Base-by-base conservation (phyloP, 2,797 vertebrate species). In the Agapornis canus region DNA sequence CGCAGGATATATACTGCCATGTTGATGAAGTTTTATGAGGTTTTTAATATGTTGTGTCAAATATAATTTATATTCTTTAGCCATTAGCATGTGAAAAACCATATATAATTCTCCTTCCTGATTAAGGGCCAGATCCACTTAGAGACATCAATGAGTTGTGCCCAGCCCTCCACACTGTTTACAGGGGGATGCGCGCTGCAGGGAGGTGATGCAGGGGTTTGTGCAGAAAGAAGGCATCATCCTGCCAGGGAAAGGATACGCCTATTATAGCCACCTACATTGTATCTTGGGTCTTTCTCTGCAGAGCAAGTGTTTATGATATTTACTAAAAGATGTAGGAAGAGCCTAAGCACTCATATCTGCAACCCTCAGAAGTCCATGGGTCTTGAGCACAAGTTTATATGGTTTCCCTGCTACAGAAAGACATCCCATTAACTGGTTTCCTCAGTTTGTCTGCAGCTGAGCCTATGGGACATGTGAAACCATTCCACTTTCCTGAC, bases 11-110 rank as follows among this genome's bases (percentile, higher is more conserved):
- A 48, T 90, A 89, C 73, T 93, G 71, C 39, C 59, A 59, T 4
- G 13, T 10, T 94, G 76, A 82, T 80, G 56, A 93, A 92, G 42
- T 69, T 94, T 94, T 92, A 94, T 63, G 75, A 93, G 54, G 40
- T 57, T 40, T 84, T 84, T 95, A 93, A 88, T 94, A 48, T 13
- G 8, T 80, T 54, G 16, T 65, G 61, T 66, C 73, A 77, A 92
- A 64, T 54, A 20, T 27, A 61, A 77, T 89, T 92, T 89, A 48
- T 92, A 43, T 73, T 76, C 54, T 80, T 21, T 57, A 81, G 27
- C 43, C 51, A 54, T 69, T 89, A 48, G 22, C 1, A 9, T 61
- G 14, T 64, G 56, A 56, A 88, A 71, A 48, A 42, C 10, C 25
- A 19, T 25, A 65, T 73, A 91, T 69, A 56, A 56, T 94, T 81